These are phyloP conservation scores for Trissoscelio sp. DNA, from an alignment of 2,888 invertebrate species.

Conservation along the genomic window DNA sequence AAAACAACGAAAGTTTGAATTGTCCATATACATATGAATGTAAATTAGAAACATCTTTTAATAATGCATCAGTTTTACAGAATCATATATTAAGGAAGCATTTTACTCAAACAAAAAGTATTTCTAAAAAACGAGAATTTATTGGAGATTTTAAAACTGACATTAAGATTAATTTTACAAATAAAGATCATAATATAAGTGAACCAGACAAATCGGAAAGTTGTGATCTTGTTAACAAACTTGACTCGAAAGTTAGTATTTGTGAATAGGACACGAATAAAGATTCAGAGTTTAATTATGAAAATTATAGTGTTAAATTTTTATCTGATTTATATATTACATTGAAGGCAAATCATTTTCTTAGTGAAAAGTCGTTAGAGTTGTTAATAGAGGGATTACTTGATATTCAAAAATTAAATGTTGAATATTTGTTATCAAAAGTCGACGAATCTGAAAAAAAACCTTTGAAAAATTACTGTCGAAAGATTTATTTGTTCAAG, in stretches of 20 bases:
- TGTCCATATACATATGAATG: slow-evolving; percentile 4
- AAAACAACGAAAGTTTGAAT: neutral
- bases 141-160: slow-evolving; percentile 1
- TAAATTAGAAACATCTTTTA: neutral
- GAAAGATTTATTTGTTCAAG: slow-evolving; percentile 1
- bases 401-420: neutral
- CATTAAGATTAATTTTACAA: neutral
- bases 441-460: neutral
- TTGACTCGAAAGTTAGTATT: no score
- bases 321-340: slow-evolving; percentile 1
- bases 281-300: slow-evolving; percentile 1
- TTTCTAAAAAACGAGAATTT: neutral
- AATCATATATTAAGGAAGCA: slow-evolving; percentile 2
- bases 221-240: no score
- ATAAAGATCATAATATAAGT: neutral
- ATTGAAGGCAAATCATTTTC: slow-evolving; percentile 11
- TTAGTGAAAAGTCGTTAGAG: neutral
- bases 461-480: neutral
- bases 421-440: slow-evolving; percentile 3
- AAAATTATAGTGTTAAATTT: slow-evolving; percentile 1
- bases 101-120: neutral
- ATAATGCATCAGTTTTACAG: neutral
- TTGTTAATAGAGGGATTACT: neutral
- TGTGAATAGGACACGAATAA: neutral
- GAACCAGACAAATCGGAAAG: neutral